Conservation (phyloP, 2,888 invertebrate genomes). For the Andrena trimmerana region DNA sequence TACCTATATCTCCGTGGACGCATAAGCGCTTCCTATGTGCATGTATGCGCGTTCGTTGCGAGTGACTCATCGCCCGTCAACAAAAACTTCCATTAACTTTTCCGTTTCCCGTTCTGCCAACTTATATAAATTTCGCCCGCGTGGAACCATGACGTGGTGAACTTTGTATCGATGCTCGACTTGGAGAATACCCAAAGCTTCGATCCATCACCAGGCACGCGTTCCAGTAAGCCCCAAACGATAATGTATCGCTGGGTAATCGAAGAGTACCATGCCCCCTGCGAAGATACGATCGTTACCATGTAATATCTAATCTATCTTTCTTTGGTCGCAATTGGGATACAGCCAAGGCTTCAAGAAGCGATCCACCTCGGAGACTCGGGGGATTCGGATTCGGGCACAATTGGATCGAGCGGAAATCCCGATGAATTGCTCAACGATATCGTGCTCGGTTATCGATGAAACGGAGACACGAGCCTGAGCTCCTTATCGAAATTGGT, state of each 20-base stretch:
- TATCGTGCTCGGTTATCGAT: slow-evolving; percentile 8
- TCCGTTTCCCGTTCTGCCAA: neutral
- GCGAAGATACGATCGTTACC: slow-evolving; percentile 42
- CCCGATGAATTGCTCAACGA: neutral
- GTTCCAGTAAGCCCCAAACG: slow-evolving; percentile 24
- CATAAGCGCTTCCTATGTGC: too few species aligned
- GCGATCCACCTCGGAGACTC: neutral
- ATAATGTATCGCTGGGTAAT: slow-evolving; percentile 37
- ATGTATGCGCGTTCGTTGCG: too few species aligned
- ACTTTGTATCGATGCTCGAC: slow-evolving; percentile 21
- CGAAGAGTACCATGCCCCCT: slow-evolving; percentile 56
- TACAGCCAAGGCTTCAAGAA: too few species aligned
- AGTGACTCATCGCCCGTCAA: neutral
- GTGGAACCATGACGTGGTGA: slow-evolving; percentile 1
- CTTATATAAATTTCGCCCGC: neutral
- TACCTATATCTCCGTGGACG: too few species aligned
- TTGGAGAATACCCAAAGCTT: neutral
- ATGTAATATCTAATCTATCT: slow-evolving; percentile 11
- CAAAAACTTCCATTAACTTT: neutral
- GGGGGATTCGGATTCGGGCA: too few species aligned
- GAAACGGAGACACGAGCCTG: slow-evolving; percentile 16
- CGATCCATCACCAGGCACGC: neutral
- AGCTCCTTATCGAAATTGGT: slow-evolving; percentile 53
- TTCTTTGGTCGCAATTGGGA: too few species aligned
- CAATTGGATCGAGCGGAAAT: neutral